phyloP scores from a whole-genome alignment of 2,797 vertebrate genomes.

The Anniella stebbinsi region DNA sequence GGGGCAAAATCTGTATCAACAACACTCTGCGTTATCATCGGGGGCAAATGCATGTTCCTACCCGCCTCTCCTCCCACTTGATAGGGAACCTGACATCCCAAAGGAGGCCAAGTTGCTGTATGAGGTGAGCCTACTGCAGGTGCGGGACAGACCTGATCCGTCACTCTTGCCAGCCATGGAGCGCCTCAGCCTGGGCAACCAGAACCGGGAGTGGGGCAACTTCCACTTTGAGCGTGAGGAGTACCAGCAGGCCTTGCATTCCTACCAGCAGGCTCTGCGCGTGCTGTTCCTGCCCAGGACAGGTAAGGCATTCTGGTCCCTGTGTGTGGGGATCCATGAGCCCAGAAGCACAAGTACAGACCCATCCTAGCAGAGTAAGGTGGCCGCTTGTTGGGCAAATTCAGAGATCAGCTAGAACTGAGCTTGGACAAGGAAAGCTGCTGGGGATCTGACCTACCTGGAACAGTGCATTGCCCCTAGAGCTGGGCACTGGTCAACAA shows the following conservation, averaged over 20 bases:
- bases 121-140: slow-evolving; percentile 86
- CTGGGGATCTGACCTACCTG: fast-evolving
- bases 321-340: neutral
- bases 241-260: slow-evolving; percentile 80
- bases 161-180: slow-evolving; percentile 77
- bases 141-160: slow-evolving; percentile 81
- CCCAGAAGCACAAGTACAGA: neutral
- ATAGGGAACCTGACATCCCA: slow-evolving; percentile 89
- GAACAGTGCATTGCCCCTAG: neutral
- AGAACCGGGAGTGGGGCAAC: slow-evolving; percentile 88
- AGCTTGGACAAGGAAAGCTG: neutral
- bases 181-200: slow-evolving; percentile 85
- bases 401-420: neutral
- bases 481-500: neutral
- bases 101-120: slow-evolving; percentile 86
- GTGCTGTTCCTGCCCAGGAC: slow-evolving; percentile 40
- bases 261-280: slow-evolving; percentile 82
- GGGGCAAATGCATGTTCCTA: fast-evolving
- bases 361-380: neutral
- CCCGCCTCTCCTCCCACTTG: slow-evolving; percentile 33
- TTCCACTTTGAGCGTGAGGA: slow-evolving; percentile 88
- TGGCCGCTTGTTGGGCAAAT: no score
- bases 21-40: neutral
- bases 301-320: slow-evolving; percentile 20
- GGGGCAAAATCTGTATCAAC: no score